Base-by-base conservation (phyloP, 1,140 invertebrate genomes). In the Thaumetopoea pityocampa region DNA sequence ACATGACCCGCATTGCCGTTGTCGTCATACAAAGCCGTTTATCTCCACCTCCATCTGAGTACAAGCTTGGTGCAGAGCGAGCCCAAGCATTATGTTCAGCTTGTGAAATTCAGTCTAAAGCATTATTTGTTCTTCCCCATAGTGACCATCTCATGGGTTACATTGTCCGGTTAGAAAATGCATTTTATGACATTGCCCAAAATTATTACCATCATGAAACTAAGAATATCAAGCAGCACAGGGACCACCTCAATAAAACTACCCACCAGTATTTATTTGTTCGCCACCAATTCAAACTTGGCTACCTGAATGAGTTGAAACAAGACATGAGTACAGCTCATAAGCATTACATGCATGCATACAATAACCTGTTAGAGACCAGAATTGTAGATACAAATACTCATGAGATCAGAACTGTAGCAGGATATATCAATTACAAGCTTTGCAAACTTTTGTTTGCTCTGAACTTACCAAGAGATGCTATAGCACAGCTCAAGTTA, bases 261-360 rank as follows among this genome's bases (percentile, higher is more conserved):
- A 93, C 92, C 7, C 96, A 98, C 85, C 93, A 95, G 66, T 93
- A 94, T 56, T 85, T 99, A 9, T 96, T 96, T 88, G 95, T 99
- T 2, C 86, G 98, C 11, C 97, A 99, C 87, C 95, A 98, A 61
- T 99, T 98, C 68, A 99, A 99, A 87, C 92, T 98, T 68, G 98
- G 92, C n/a, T 98, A 98, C 86, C 90, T 97, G 23, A 94, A 95
- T 82, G 98, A 99, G 86, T 78, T 99, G 27, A 93, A 94, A 61
- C 94, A 97, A 67, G 97, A 99, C 73, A 88, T 91, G 40, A 91
- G 91, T 64, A 92, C 92, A 6, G 95, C 96, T 14, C 89, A 97
- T 50, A 98, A 97, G 92, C 94, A 98, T 78, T 99, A 99, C 72
- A 91, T 93, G 47, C 93, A 97, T 81, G 94, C 96, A 0, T 99